Percentiles rank a stretch among this genome's conserved stretches.
Evolutionary conservation across 2,113 vertebrate species (phyloP).

Genomic region (Narcine bancroftii): DNA sequence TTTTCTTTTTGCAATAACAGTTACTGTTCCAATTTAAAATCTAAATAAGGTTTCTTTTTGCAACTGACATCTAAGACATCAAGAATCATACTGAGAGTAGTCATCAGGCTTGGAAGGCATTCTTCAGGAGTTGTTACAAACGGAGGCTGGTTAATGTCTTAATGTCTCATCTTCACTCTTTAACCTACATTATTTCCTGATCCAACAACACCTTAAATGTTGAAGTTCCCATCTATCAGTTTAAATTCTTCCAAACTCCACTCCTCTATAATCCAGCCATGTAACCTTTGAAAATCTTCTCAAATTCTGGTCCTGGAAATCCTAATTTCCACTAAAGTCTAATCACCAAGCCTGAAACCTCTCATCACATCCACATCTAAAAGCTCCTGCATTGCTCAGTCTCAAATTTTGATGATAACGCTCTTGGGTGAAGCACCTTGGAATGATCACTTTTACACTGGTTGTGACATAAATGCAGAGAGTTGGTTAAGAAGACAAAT

Average conservation of each 20-base stretch:
- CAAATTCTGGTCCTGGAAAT: not conserved
- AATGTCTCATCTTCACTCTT: not conserved
- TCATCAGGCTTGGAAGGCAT: not conserved
- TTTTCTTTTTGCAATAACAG: too few relatives aligned
- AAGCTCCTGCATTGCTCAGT: too few relatives aligned
- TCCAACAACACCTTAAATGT: too few relatives aligned
- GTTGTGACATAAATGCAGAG: not conserved
- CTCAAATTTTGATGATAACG: not conserved
- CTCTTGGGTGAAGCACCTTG: not conserved
- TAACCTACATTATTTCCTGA: too few relatives aligned
- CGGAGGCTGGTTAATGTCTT: not conserved
- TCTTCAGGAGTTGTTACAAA: not conserved
- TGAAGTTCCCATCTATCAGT: too few relatives aligned
- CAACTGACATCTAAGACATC: not conserved
- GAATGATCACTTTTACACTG: not conserved
- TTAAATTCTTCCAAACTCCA: too few relatives aligned
- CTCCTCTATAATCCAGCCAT: not conserved
- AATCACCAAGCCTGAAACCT: too few relatives aligned
- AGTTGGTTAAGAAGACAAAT: not conserved
- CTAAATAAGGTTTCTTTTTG: not conserved
- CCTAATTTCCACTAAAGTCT: too few relatives aligned
- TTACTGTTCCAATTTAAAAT: too few relatives aligned
- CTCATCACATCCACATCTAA: not conserved
- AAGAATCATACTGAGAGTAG: not conserved
- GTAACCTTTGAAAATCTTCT: not conserved